These are phyloP conservation scores for Thunnus maccoyii DNA, from an alignment of 2,113 vertebrate species.

Conservation along the genomic window DNA sequence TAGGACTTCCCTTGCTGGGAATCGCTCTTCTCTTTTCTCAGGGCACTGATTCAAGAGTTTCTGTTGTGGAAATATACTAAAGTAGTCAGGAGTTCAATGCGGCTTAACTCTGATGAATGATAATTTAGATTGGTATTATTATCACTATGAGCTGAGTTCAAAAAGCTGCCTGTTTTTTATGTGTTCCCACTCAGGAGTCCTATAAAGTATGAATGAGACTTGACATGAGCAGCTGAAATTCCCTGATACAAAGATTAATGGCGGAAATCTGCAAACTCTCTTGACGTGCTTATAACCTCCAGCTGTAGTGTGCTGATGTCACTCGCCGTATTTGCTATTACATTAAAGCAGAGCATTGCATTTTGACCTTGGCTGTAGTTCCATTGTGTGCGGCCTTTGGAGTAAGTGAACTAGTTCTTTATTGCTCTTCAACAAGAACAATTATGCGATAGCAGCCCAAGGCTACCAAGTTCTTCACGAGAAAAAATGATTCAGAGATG, in stretches of 20 bases:
- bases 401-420: slow-evolving; percentile 11
- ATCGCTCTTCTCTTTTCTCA: slow-evolving; percentile 29
- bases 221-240: neutral
- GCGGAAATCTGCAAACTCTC: neutral
- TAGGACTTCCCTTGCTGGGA: slow-evolving; percentile 17
- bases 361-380: slow-evolving; percentile 23
- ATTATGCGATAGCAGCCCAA: slow-evolving; percentile 24
- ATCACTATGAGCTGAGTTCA: neutral
- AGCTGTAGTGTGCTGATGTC: neutral
- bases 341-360: neutral
- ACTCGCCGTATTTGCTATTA: neutral
- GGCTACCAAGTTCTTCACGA: slow-evolving; percentile 29
- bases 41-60: slow-evolving; percentile 19
- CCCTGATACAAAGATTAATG: neutral
- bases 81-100: slow-evolving; percentile 10
- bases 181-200: slow-evolving; percentile 7
- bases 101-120: slow-evolving; percentile 30
- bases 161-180: neutral
- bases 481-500: slow-evolving; percentile 40
- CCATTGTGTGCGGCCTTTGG: neutral
- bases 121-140: neutral
- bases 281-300: neutral
- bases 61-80: slow-evolving; percentile 49
- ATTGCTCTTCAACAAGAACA: slow-evolving; percentile 16
- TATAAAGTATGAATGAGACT: neutral